Percentiles rank a stretch among this genome's conserved stretches.
Conservation (phyloP, 2,113 vertebrate species). For the Zosterops lateralis region DNA sequence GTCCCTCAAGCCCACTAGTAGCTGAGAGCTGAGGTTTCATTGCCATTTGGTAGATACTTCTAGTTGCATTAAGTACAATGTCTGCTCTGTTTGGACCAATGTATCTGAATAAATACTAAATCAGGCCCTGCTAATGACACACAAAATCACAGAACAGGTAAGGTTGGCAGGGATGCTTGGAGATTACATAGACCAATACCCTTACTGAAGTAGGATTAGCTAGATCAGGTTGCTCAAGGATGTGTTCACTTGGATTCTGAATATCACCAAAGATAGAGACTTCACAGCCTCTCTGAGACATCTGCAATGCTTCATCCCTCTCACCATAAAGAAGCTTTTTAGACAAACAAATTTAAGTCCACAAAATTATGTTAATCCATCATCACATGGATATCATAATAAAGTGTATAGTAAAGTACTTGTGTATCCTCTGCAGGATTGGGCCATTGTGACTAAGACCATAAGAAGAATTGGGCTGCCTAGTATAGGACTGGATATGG, state of each 20-base stretch:
- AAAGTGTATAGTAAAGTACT: neutral
- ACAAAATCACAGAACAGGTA: neutral
- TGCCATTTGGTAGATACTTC: neutral
- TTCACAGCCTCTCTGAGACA: neutral
- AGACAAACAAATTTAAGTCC: neutral
- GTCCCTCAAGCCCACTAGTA: fast-evolving
- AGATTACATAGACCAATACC: neutral
- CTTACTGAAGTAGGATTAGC: neutral
- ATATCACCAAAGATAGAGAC: neutral
- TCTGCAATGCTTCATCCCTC: neutral
- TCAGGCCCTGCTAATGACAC: neutral
- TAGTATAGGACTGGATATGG: neutral
- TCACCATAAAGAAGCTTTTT: neutral
- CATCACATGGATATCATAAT: neutral
- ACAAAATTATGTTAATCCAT: neutral
- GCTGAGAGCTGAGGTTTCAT: fast-evolving
- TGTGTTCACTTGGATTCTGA: neutral
- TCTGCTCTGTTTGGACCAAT: neutral
- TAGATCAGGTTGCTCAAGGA: neutral
- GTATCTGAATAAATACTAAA: neutral
- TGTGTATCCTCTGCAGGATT: neutral
- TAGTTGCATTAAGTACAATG: neutral
- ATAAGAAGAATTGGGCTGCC: neutral
- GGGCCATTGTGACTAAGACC: neutral
- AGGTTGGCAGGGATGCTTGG: fast-evolving